Evolutionary conservation across 2,888 invertebrate species (phyloP).

Genomic region (Netelia inedita): DNA sequence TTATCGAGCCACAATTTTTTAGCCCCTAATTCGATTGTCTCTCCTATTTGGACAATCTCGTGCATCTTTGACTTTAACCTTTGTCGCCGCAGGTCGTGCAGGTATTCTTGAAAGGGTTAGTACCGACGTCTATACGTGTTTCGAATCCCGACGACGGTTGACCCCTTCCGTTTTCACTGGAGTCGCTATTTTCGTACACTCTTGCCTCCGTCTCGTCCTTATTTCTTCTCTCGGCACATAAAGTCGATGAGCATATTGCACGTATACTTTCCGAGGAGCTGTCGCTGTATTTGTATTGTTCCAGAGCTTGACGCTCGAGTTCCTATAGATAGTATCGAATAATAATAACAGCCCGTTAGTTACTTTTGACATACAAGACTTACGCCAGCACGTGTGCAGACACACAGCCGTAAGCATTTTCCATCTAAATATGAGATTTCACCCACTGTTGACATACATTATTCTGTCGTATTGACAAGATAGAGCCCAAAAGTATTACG

Average conservation of each 20-base stretch:
- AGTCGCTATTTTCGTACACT: neutral
- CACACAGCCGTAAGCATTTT: too few species aligned
- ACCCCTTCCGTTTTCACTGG: slow-evolving; percentile 53
- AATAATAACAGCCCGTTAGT: too few species aligned
- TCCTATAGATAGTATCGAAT: slow-evolving; percentile 72
- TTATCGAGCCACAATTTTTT: slow-evolving; percentile 60
- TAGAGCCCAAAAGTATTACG: too few species aligned
- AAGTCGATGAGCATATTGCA: slow-evolving; percentile 50
- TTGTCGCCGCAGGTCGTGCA: slow-evolving; percentile 16
- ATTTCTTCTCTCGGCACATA: slow-evolving; percentile 17
- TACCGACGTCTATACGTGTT: neutral
- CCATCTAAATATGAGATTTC: too few species aligned
- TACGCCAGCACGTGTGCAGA: too few species aligned
- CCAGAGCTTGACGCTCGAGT: slow-evolving; percentile 81
- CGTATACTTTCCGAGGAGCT: slow-evolving; percentile 69
- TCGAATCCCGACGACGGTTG: slow-evolving; percentile 45
- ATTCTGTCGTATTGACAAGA: too few species aligned
- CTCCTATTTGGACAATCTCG: slow-evolving; percentile 14
- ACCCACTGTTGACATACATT: too few species aligned
- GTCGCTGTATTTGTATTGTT: slow-evolving; percentile 79
- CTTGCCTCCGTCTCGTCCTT: slow-evolving; percentile 30
- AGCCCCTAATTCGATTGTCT: neutral
- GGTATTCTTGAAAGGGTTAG: slow-evolving; percentile 14
- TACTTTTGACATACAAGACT: too few species aligned
- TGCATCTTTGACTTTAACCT: slow-evolving; percentile 48